These are phyloP conservation scores for Slavum lentiscoides DNA, from an alignment of 2,888 invertebrate species.

Conservation along the genomic window DNA sequence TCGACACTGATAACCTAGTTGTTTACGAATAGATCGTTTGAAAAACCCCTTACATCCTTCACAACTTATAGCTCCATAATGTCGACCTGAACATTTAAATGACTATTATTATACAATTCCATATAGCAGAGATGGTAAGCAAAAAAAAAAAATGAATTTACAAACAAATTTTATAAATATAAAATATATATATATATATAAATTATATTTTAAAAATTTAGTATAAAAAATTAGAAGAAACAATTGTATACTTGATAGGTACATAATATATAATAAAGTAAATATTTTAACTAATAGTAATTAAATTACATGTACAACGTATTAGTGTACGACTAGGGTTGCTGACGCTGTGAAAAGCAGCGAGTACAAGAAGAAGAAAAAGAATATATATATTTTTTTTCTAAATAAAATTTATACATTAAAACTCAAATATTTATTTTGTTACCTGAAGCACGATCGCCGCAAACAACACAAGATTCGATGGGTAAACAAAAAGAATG, in stretches of 20 bases:
- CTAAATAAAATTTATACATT: background rate
- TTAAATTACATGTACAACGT: no score
- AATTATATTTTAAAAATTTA: no score
- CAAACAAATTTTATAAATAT: no score
- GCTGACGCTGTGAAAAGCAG: no score
- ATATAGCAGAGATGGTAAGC: background rate
- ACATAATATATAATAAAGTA: no score
- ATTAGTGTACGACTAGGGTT: no score
- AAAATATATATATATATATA: no score
- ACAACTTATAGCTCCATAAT: conserved; percentile 91
- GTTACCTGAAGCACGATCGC: conserved; percentile 85
- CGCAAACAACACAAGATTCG: conserved; percentile 93
- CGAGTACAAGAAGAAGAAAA: no score
- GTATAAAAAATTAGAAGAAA: no score
- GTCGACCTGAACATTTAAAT: conserved; percentile 66
- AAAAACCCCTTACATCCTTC: conserved; percentile 99
- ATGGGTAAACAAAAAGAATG: conserved; percentile 67
- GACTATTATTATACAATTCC: background rate
- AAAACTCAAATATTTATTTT: conserved; percentile 27
- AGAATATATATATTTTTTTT: no score
- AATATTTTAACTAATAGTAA: no score
- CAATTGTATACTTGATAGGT: no score
- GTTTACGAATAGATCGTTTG: conserved; percentile 94
- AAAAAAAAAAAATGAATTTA: background rate
- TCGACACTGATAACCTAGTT: conserved; percentile 94